Conservation (phyloP, 2,888 invertebrate species). For the Melipona beecheii region DNA sequence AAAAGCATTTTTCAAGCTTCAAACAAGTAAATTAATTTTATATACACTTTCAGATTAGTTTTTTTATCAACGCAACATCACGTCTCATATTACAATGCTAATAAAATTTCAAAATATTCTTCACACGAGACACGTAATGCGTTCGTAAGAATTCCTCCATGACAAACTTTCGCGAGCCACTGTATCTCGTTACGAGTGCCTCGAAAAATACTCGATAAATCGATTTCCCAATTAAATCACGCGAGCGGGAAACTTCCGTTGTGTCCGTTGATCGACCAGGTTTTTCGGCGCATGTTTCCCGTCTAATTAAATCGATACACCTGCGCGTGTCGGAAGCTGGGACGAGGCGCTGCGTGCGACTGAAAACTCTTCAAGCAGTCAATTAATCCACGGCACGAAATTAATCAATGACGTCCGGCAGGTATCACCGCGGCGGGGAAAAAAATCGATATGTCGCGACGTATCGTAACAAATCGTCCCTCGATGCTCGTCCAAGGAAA, state of each 20-base stretch:
- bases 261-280: too few relatives aligned
- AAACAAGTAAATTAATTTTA: too few relatives aligned
- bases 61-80: too few relatives aligned
- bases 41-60: too few relatives aligned
- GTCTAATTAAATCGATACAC: constrained; percentile 41
- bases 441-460: constrained; percentile 65
- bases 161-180: too few relatives aligned
- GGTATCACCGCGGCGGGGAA: constrained; percentile 27
- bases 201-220: background rate
- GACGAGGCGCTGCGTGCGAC: background rate
- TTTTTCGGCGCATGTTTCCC: constrained; percentile 22
- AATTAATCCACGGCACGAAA: constrained; percentile 54
- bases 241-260: background rate
- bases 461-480: constrained; percentile 55
- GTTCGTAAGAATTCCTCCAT: too few relatives aligned
- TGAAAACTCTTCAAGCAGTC: constrained; percentile 40
- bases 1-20: too few relatives aligned
- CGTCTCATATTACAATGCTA: too few relatives aligned
- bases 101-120: too few relatives aligned
- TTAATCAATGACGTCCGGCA: constrained; percentile 48
- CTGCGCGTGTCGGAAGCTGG: background rate
- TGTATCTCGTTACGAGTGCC: background rate
- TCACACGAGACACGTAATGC: too few relatives aligned
- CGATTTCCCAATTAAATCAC: background rate
- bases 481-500: constrained; percentile 15